Conservation (phyloP, 2,797 vertebrate species). For the Thripadectes ignobilis region DNA sequence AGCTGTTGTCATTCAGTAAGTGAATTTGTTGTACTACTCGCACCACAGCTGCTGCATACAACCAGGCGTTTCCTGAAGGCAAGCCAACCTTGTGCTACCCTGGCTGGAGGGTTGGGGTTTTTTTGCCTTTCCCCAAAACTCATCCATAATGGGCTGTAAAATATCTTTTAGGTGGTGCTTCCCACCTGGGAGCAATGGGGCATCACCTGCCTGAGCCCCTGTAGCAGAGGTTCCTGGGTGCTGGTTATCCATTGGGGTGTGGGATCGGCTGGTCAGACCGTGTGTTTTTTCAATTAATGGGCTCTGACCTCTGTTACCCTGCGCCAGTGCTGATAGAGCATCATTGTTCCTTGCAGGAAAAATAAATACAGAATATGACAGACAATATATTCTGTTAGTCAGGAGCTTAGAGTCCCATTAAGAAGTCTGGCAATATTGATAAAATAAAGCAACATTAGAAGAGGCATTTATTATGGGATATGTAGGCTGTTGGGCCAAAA, state of each 20-base stretch:
- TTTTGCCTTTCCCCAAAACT: not conserved
- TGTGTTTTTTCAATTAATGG: constrained; percentile 63
- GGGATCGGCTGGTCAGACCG: not conserved
- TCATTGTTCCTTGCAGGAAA: constrained; percentile 70
- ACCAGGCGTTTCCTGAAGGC: constrained; percentile 84
- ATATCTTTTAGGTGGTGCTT: not conserved
- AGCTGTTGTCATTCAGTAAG: constrained; percentile 90
- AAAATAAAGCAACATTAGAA: constrained; percentile 70
- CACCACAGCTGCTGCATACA: constrained; percentile 85
- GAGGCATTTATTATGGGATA: constrained; percentile 70
- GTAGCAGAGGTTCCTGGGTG: not conserved
- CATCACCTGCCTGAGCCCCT: not conserved
- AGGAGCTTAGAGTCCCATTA: constrained; percentile 73
- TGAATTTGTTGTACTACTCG: constrained; percentile 86
- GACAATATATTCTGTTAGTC: constrained; percentile 76
- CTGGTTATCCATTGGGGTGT: not conserved
- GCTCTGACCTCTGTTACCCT: constrained; percentile 51
- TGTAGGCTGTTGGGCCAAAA: constrained; percentile 62
- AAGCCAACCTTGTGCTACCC: constrained; percentile 78
- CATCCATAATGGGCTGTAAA: not conserved
- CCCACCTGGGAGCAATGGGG: rapidly evolving
- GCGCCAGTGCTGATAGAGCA: constrained; percentile 61
- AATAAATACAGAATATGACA: constrained; percentile 76
- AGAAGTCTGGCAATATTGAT: constrained; percentile 68
- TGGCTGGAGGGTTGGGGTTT: constrained; percentile 60